These are phyloP conservation scores for Virgularia gustaviana DNA, from an alignment of 92 coral and sea anemone species.

Conservation along the genomic window DNA sequence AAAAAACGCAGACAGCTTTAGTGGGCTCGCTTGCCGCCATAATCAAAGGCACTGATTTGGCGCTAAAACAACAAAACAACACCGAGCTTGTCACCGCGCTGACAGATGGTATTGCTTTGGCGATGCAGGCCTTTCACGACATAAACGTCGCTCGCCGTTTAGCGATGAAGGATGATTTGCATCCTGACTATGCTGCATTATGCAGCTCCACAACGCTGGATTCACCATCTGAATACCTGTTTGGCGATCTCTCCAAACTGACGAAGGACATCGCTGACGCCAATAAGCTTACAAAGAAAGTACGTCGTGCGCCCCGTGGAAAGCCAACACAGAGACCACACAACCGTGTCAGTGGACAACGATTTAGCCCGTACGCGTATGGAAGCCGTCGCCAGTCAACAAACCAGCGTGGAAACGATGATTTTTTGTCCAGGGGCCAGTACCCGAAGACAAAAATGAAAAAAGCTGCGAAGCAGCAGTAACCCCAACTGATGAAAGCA, in stretches of 20 bases:
- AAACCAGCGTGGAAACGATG: slow-evolving; percentile 21
- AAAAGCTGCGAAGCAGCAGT: slow-evolving; percentile 6
- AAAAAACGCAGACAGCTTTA: slow-evolving; percentile 53
- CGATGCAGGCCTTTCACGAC: slow-evolving; percentile 59
- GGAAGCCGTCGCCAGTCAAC: slow-evolving; percentile 6
- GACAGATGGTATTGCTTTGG: slow-evolving; percentile 61
- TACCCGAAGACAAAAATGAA: slow-evolving; percentile 23
- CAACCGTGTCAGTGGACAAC: background rate
- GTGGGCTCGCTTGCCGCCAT: slow-evolving; percentile 51
- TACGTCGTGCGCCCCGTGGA: slow-evolving; percentile 26
- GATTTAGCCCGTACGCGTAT: background rate
- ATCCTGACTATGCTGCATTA: slow-evolving; percentile 47
- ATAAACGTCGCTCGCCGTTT: slow-evolving; percentile 46
- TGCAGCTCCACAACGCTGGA: slow-evolving; percentile 41
- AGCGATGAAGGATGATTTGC: slow-evolving; percentile 57
- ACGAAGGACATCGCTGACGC: slow-evolving; percentile 67
- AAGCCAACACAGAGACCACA: background rate
- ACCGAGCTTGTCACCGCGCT: slow-evolving; percentile 48
- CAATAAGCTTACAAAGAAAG: slow-evolving; percentile 53
- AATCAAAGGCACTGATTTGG: slow-evolving; percentile 55
- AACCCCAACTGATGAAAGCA: background rate
- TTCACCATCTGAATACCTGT: slow-evolving; percentile 47
- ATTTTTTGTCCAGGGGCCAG: slow-evolving; percentile 37
- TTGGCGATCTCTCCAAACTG: slow-evolving; percentile 55
- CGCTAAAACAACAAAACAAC: slow-evolving; percentile 40